Percentiles rank a stretch among this genome's conserved stretches.
Conservation (phyloP, 2,113 vertebrate species). For the Oreochromis tanganicae region DNA sequence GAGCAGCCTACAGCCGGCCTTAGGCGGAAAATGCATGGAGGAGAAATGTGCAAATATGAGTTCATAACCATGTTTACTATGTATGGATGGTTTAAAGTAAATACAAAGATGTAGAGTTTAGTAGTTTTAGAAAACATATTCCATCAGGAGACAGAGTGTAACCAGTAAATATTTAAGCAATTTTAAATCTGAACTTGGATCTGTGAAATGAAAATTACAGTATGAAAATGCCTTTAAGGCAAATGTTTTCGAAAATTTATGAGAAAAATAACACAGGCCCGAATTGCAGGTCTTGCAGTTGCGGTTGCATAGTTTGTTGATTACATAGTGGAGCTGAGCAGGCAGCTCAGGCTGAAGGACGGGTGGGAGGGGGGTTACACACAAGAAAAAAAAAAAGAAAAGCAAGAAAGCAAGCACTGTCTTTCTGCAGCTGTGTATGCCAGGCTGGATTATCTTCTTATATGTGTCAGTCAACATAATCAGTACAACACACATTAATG, state of each 20-base stretch:
- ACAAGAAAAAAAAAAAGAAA: neutral
- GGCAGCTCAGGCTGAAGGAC: neutral
- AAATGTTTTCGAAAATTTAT: neutral
- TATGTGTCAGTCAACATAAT: conserved; percentile 37
- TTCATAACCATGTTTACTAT: conserved; percentile 8
- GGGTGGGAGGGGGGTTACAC: neutral
- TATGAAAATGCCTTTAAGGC: neutral
- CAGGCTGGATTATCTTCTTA: conserved; percentile 3
- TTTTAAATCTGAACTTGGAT: neutral
- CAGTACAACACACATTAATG: conserved; percentile 19
- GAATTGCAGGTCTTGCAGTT: neutral
- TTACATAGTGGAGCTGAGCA: neutral
- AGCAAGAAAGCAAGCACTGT: neutral
- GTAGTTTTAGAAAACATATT: neutral
- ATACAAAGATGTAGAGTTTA: neutral
- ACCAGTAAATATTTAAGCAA: conserved; percentile 4
- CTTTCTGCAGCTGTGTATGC: neutral
- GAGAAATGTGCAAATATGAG: conserved; percentile 10
- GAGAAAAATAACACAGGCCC: neutral
- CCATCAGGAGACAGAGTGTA: neutral
- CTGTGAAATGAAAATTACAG: neutral
- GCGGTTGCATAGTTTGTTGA: neutral
- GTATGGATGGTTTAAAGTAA: neutral
- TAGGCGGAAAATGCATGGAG: neutral
- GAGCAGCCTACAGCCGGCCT: neutral